A percentile compares a stretch with the other conserved stretches of the same genome.
Conservation (phyloP, 2,888 invertebrate species). For the Heliconius cydno region DNA sequence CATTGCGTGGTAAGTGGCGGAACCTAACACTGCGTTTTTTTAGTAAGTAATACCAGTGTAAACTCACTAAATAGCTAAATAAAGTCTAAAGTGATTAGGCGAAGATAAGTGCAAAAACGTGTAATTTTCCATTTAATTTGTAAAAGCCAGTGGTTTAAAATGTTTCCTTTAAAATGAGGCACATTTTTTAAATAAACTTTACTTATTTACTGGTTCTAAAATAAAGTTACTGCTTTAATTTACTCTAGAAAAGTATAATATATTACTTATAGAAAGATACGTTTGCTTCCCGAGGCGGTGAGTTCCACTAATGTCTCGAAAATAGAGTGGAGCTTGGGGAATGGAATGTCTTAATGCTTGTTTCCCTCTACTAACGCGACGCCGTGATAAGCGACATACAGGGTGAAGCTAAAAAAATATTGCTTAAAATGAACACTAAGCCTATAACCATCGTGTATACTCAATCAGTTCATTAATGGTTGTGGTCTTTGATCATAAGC, state of each 20-base stretch:
- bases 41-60: background rate
- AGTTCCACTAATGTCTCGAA: background rate
- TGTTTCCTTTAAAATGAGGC: background rate
- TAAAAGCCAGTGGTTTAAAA: slow-evolving; percentile 17
- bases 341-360: background rate
- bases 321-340: background rate
- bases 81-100: slow-evolving; percentile 21
- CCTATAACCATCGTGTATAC: no score
- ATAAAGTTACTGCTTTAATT: background rate
- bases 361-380: background rate
- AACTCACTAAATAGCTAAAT: slow-evolving; percentile 2
- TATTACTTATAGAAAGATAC: background rate
- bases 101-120: slow-evolving; percentile 34
- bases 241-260: background rate
- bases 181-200: slow-evolving; percentile 10
- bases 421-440: no score
- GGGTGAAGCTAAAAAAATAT: background rate
- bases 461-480: no score
- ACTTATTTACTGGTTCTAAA: background rate
- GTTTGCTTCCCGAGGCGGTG: background rate
- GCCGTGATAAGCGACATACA: background rate
- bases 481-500: no score
- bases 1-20: no score
- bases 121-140: slow-evolving; percentile 26
- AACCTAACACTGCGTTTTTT: no score